Percentiles rank a stretch among this genome's conserved stretches.
These are phyloP conservation scores for Psylliodes chrysocephalus DNA, from an alignment of 2,888 invertebrate species.

Conservation along the genomic window DNA sequence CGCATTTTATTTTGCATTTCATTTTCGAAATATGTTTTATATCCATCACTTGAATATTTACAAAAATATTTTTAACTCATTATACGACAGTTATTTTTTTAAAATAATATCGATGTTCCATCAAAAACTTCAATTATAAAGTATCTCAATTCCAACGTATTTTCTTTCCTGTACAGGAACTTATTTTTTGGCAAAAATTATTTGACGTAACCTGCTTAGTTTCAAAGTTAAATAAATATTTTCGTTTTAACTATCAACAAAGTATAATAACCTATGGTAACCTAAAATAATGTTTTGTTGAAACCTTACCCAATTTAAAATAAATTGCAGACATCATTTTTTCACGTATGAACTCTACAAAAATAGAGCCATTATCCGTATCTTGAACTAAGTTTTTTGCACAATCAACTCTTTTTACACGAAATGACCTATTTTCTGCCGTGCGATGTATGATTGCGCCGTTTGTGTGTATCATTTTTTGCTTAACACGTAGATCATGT, in stretches of 20 bases:
- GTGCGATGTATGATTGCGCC: neutral
- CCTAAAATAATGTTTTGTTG: conserved; percentile 17
- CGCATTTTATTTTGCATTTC: no score
- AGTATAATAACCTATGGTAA: conserved; percentile 24
- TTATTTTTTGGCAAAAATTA: no score
- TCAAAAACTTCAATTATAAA: no score
- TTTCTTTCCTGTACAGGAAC: no score
- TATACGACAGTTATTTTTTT: no score
- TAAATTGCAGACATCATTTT: conserved; percentile 18
- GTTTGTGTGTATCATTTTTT: neutral
- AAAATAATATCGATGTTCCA: no score
- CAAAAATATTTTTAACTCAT: no score
- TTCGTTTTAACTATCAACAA: conserved; percentile 9
- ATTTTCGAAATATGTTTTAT: no score
- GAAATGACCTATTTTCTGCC: conserved; percentile 2
- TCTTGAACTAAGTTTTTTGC: conserved; percentile 10
- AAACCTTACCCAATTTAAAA: conserved; percentile 23
- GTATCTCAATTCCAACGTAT: no score
- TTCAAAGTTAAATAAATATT: neutral
- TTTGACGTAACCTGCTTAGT: no score
- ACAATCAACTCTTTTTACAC: conserved; percentile 16
- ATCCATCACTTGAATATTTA: no score
- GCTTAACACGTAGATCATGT: no score
- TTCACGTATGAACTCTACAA: neutral
- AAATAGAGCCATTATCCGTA: conserved; percentile 16